Evolutionary conservation across 2,113 vertebrate genomes (phyloP), one percentile per base, ranked within the genome.

Genomic region (Lampris megalopsis): DNA sequence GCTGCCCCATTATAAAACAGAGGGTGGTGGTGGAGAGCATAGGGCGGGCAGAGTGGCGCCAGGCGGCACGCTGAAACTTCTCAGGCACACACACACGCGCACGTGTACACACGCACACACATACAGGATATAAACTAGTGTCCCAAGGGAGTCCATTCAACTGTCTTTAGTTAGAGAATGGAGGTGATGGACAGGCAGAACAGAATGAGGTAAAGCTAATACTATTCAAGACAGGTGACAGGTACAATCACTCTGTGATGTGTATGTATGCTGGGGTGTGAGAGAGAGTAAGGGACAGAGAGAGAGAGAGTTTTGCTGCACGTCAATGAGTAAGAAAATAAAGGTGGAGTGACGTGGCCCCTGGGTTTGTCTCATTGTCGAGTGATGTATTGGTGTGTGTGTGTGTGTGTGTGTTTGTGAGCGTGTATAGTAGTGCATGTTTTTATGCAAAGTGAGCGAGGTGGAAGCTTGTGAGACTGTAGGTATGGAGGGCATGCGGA

Each of bases 121-220:
- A 86, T 61, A 84, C 59, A 80, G 40, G 24, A 79, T 66, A 81
- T 59, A 75, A 70, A 68, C 41, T 71, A 68, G 48, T 81, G 75
- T 87, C 63, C 86, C 86, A 84, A 76, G 64, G 88, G 85, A 94
- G 77, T 59, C 78, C 89, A 85, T 90, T 94, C 87, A 95, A 73
- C 91, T 89, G 90, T 73, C 70, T 52, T 89, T 83, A 63, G 85
- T 52, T 48, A 85, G 88, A 90, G 92, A 91, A 88, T 73, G 81
- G 80, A 89, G 79, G 88, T 93, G 93, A 96, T 89, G 78, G 84
- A 90, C 77, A 87, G 87, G 85, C 4, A 63, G 91, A 94, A 91
- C 41, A 88, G 89, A 92, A 94, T 91, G 83, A 94, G 90, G 88
- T 88, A 89, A 92, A 94, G 83, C 84, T 91, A 94, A 95, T 89